These are phyloP conservation scores for Sebastes diploproa DNA, from an alignment of 2,797 vertebrate genomes.

Conservation along the genomic window DNA sequence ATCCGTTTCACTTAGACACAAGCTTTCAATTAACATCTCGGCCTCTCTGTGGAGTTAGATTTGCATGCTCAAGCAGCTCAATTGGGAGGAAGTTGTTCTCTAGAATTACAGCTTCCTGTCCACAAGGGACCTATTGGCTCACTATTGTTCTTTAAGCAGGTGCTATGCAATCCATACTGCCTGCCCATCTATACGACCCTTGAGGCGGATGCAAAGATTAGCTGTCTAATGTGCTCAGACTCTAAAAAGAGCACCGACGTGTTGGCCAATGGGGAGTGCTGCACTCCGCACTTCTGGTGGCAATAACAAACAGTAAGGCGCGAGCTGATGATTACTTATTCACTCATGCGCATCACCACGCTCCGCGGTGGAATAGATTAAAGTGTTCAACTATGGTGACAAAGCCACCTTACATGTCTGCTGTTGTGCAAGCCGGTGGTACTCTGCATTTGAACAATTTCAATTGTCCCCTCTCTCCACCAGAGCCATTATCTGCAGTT, in stretches of 20 bases:
- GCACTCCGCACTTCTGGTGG: constrained; percentile 57
- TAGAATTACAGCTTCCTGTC: constrained; percentile 46
- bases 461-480: background rate
- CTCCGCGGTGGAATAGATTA: constrained; percentile 41
- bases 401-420: constrained; percentile 37
- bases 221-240: constrained; percentile 66
- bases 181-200: constrained; percentile 26
- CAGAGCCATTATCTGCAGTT: constrained; percentile 16
- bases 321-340: constrained; percentile 66
- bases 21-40: constrained; percentile 24
- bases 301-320: constrained; percentile 59
- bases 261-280: constrained; percentile 52
- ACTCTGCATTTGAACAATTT: background rate
- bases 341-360: constrained; percentile 45
- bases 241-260: constrained; percentile 54
- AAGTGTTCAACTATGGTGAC: constrained; percentile 37
- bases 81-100: constrained; percentile 36
- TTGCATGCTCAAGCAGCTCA: constrained; percentile 41
- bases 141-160: constrained; percentile 47
- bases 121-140: constrained; percentile 31
- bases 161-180: constrained; percentile 54
- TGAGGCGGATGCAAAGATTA: constrained; percentile 61
- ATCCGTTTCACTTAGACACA: constrained; percentile 24
- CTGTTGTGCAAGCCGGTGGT: constrained; percentile 3
- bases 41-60: constrained; percentile 38